A percentile compares a stretch with the other conserved stretches of the same genome.
These are phyloP conservation scores for Acanthosoma haemorrhoidale DNA, from an alignment of 2,888 invertebrate species.

Conservation along the genomic window DNA sequence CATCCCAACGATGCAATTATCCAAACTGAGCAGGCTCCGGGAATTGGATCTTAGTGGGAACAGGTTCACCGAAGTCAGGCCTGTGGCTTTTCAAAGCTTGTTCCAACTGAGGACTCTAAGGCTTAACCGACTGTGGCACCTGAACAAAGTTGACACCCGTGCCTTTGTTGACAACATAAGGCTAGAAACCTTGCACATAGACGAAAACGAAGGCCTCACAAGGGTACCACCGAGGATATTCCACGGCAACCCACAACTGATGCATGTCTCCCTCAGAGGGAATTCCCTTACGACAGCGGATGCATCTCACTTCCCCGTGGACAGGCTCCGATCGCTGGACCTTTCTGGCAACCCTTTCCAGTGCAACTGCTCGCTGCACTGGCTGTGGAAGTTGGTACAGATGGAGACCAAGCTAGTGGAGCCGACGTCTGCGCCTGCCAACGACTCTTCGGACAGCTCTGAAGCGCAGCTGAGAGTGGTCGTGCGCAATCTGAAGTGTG, in stretches of 20 bases:
- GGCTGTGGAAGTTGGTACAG: slow-evolving; percentile 68
- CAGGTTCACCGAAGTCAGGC: slow-evolving; percentile 64
- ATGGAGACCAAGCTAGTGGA: slow-evolving; percentile 33
- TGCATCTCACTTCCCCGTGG: slow-evolving; percentile 75
- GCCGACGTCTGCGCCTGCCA: slow-evolving; percentile 30
- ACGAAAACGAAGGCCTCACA: slow-evolving; percentile 67
- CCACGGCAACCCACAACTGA: slow-evolving; percentile 73
- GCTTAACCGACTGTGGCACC: slow-evolving; percentile 46
- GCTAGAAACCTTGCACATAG: slow-evolving; percentile 69
- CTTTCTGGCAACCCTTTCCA: slow-evolving; percentile 77
- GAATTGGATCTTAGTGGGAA: slow-evolving; percentile 74
- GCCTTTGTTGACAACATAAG: slow-evolving; percentile 82
- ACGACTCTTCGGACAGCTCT: slow-evolving; percentile 36
- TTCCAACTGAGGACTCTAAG: slow-evolving; percentile 72
- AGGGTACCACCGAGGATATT: slow-evolving; percentile 76
- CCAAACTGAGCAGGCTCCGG: slow-evolving; percentile 69
- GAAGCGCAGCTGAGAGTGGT: slow-evolving; percentile 46
- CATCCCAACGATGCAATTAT: slow-evolving; percentile 69
- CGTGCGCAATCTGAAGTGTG: slow-evolving; percentile 55
- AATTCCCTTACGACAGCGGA: slow-evolving; percentile 70
- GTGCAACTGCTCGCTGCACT: slow-evolving; percentile 80
- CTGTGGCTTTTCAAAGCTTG: slow-evolving; percentile 65
- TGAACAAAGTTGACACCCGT: slow-evolving; percentile 66
- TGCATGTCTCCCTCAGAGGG: slow-evolving; percentile 68
- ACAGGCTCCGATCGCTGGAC: slow-evolving; percentile 66